Base-by-base conservation (phyloP, 2,888 invertebrate species). In the Prosopocoilus inquinatus region DNA sequence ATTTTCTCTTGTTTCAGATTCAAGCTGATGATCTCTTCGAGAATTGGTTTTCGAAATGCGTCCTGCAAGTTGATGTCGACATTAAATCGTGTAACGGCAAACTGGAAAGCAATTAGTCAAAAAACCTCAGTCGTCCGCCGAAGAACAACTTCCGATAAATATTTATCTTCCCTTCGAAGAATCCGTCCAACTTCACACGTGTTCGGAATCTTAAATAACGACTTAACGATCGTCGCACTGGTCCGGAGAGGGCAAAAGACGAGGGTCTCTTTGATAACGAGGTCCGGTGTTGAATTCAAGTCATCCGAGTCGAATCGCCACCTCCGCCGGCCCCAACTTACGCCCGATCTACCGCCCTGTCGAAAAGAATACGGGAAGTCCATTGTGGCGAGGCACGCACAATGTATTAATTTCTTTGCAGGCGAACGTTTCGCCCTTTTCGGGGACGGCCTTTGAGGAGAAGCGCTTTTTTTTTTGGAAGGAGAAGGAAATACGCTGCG, bases 241-340 rank as follows among this genome's bases (percentile, higher is more conserved):
- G 20, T 28, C 20, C 20, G 20, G 20, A 41, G 11, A 15, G 41
- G 3, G 9, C 12, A 9, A 15, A 41, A 41, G 12, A 11, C 15
- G 41, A 41, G 41, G 52, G 48, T 46, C 54, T 46, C 56, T 59
- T 59, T 59, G 54, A 55, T 54, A 57, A 57, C 57, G 53, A 60
- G 46, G 56, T 58, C 61, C 58, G 52, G 58, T 58, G 54, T 61
- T 51, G 50, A 57, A 56, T 61, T 58, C 50, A 49, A 55, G 52
- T 61, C 58, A 57, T 55, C 56, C 61, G 61, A 53, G 58, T 58
- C 61, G 58, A 61, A 61, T 61, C 53, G 56, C 61, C 61, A 61
- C 56, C 56, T 56, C 56, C 56, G 56, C 52, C 52, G 56, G 47
- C 51, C 20, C 11, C 5, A n/a, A n/a, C 47, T 46, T 46, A 13